phyloP scores from a whole-genome alignment of 2,113 vertebrate genomes.

The Periophthalmodon schlosseri region DNA sequence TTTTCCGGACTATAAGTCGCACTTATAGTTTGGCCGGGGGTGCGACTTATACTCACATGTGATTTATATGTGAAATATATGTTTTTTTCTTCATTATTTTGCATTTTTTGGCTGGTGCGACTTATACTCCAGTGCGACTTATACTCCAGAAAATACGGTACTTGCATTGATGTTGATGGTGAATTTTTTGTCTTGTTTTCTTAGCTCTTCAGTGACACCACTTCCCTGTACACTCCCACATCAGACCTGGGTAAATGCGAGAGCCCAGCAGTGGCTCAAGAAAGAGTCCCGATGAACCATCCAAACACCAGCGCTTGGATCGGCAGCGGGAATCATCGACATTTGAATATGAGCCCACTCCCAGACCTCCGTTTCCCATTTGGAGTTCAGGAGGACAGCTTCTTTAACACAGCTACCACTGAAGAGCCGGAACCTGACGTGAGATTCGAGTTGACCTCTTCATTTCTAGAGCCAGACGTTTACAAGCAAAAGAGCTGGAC shows the following conservation, averaged over 20 bases:
- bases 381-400: not conserved
- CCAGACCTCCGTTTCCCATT: slow-evolving; percentile 23
- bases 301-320: slow-evolving; percentile 8
- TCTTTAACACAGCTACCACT: slow-evolving; percentile 2
- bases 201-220: slow-evolving; percentile 87
- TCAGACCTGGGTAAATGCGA: slow-evolving; percentile 35
- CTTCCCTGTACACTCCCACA: slow-evolving; percentile 73
- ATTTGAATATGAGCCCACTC: too few relatives aligned
- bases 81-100: too few relatives aligned
- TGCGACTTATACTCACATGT: too few relatives aligned
- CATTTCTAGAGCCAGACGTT: slow-evolving; percentile 20
- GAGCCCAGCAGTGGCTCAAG: slow-evolving; percentile 25
- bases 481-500: slow-evolving; percentile 24
- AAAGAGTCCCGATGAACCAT: slow-evolving; percentile 28
- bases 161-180: not conserved
- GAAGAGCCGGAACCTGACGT: slow-evolving; percentile 11
- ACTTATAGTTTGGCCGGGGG: too few relatives aligned
- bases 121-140: too few relatives aligned
- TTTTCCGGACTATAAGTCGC: too few relatives aligned
- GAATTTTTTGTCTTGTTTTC: not conserved
- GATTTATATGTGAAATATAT: too few relatives aligned
- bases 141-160: not conserved
- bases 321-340: not conserved
- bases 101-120: too few relatives aligned
- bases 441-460: slow-evolving; percentile 23